phyloP scores from a whole-genome alignment of 2,888 invertebrate species.

The Caenorhabditis sulstoni region DNA sequence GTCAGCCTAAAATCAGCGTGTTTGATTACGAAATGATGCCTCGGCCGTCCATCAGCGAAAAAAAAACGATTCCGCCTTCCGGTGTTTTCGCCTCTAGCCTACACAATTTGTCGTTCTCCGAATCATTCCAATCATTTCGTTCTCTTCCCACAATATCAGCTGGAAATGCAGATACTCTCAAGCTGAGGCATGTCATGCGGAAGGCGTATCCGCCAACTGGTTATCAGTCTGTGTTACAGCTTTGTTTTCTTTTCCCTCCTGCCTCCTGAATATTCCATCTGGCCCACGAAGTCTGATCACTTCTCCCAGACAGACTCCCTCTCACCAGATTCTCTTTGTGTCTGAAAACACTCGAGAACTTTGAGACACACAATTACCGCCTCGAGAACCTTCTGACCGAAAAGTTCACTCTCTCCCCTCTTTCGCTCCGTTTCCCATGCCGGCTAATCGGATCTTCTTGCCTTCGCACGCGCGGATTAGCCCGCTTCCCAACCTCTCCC shows the following conservation, averaged over 20 bases:
- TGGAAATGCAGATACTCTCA: too few relatives aligned
- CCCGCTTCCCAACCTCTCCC: not conserved
- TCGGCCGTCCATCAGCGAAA: not conserved
- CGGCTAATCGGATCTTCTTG: conserved; percentile 11
- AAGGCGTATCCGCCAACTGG: too few relatives aligned
- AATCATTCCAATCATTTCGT: too few relatives aligned
- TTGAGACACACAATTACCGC: not conserved
- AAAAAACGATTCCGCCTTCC: not conserved
- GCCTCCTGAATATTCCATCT: not conserved
- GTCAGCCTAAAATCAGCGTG: conserved; percentile 14
- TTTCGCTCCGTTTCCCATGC: too few relatives aligned
- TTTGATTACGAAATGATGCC: conserved; percentile 16
- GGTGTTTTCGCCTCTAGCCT: not conserved
- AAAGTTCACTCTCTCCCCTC: conserved; percentile 22
- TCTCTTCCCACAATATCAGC: too few relatives aligned
- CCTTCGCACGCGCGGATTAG: conserved; percentile 15
- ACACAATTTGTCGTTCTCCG: not conserved
- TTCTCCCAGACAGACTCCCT: not conserved
- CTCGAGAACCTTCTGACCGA: conserved; percentile 13
- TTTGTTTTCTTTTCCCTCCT: too few relatives aligned
- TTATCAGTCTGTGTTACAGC: too few relatives aligned
- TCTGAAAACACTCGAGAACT: not conserved
- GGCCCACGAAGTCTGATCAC: not conserved
- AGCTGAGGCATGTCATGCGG: too few relatives aligned
- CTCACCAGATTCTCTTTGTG: not conserved